Conservation (phyloP, 2,113 vertebrate genomes). For the Microcebus tavaratra region DNA sequence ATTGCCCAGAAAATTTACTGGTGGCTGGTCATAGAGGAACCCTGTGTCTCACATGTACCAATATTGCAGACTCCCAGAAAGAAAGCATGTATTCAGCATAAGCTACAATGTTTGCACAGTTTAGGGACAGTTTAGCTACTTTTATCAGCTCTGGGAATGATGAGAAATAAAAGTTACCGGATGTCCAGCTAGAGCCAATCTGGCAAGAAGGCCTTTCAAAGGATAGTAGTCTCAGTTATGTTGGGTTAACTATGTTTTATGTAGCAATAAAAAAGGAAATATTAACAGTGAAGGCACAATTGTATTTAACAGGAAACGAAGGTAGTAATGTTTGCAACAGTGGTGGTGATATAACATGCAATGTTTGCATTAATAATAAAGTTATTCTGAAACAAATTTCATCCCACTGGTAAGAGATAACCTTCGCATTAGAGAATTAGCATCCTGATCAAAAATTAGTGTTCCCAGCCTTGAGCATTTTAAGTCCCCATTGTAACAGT, state of each 20-base stretch:
- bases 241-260: neutral
- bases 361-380: neutral
- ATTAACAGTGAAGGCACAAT: neutral
- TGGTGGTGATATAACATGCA: neutral
- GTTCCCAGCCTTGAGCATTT: neutral
- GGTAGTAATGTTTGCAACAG: neutral
- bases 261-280: neutral
- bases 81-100: neutral
- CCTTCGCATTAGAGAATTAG: neutral
- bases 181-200: neutral
- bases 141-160: neutral
- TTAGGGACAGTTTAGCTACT: neutral
- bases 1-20: too few relatives aligned
- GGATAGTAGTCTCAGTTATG: neutral
- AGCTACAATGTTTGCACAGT: neutral
- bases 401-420: neutral
- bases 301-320: neutral
- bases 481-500: neutral
- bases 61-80: neutral
- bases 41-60: neutral
- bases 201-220: neutral
- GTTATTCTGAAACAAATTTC: neutral
- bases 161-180: neutral
- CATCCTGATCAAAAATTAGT: fast-evolving
- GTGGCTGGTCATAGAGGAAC: neutral